Evolutionary conservation across 92 coral and sea anemone genomes (phyloP), one percentile per base, ranked within the genome.

Genomic region (Epizoanthus ramosus): DNA sequence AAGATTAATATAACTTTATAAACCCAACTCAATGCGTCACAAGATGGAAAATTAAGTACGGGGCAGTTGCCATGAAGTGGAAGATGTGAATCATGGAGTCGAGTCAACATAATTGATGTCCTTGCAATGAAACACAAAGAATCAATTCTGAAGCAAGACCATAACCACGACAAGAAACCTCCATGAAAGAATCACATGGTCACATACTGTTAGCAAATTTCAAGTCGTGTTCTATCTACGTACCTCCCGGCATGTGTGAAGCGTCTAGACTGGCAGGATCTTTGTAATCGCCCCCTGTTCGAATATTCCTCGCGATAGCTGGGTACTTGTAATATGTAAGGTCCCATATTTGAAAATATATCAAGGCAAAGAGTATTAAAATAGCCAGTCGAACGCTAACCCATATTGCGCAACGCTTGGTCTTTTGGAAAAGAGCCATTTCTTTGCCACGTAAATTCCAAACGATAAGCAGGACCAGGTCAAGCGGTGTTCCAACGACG

Each of bases 381-480:
- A 67, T 12, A 5, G 72, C 50, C 12, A 67, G 72, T 67, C 72
- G 72, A 28, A 67, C 1, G 31, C 13, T 5, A 33, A 67, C 10
- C 28, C 72, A 37, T 9, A 67, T 37, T 33, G 47, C 45, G 8
- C 15, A 67, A 33, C 72, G 72, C 37, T 67, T 67, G 7, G 39
- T 4, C 72, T 67, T 67, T 33, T 67, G 47, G 21, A 33, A 43
- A 33, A 67, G 72, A 33, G 72, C 72, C 72, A 67, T 67, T 16
- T 66, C 31, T 37, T 2, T 67, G 72, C 72, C 72, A 67, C 72
- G 72, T 67, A 15, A 67, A 31, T 67, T 67, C 21, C 39, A 64
- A 64, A 64, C 3, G 3, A 63, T 63, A 22, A 47, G 8, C 54
- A 50, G 54, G 14, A 50, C 54, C 12, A 50, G 54, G 54, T 1